phyloP scores from a whole-genome alignment of 2,113 vertebrate genomes.

The Grammomys dolichurus region DNA sequence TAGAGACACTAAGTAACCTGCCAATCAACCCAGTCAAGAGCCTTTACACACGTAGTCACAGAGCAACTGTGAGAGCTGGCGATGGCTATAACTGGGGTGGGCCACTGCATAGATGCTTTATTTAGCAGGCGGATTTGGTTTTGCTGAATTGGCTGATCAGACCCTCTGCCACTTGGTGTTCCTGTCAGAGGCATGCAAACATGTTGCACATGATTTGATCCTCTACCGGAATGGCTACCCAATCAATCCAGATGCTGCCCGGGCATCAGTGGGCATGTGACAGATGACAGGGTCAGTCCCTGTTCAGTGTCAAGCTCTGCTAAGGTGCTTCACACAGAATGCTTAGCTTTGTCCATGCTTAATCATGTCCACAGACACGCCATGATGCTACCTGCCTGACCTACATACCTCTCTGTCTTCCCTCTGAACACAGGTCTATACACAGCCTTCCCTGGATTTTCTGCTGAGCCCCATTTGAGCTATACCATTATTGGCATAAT shows the following conservation, averaged over 20 bases:
- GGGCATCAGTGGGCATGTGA: neutral
- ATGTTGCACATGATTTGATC: neutral
- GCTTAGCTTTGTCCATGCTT: neutral
- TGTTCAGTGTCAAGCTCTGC: rapidly evolving
- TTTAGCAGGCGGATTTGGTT: neutral
- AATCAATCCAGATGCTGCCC: neutral
- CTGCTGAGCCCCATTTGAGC: neutral
- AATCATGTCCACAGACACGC: neutral
- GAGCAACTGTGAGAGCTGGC: neutral
- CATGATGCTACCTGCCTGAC: neutral
- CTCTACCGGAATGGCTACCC: neutral
- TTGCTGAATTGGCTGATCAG: neutral
- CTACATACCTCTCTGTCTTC: neutral
- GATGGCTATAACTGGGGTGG: neutral
- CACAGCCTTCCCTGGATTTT: neutral
- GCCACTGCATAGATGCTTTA: neutral
- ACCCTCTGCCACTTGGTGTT: neutral
- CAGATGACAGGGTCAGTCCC: neutral
- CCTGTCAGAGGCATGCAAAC: neutral
- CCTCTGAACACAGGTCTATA: neutral
- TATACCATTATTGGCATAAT: neutral
- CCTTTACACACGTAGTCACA: neutral
- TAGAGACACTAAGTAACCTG: neutral
- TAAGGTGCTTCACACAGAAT: neutral
- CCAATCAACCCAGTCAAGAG: neutral